Evolutionary conservation across 2,113 vertebrate species (phyloP).

Genomic region (Boulengeromyrus knoepffleri): DNA sequence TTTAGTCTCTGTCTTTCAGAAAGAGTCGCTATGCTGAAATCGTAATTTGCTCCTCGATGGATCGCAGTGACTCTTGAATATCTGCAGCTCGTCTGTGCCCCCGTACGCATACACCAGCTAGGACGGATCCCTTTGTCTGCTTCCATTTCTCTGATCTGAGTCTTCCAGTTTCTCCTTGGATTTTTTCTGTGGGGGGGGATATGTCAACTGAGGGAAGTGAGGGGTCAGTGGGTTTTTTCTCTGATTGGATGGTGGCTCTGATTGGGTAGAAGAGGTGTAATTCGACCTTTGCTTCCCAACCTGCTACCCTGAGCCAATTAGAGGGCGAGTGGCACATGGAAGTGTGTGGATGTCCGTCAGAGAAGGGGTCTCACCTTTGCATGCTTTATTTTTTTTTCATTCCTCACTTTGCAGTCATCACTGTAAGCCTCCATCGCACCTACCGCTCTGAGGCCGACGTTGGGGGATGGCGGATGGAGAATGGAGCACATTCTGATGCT

Average conservation of each 20-base stretch:
- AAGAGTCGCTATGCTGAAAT: neutral
- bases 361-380: neutral
- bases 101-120: neutral
- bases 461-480: neutral
- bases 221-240: neutral
- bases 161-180: neutral
- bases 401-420: neutral
- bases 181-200: neutral
- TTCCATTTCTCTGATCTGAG: neutral
- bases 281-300: neutral
- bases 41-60: neutral
- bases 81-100: neutral
- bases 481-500: neutral
- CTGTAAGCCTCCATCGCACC: neutral
- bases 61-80: neutral
- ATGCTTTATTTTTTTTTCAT: neutral
- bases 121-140: neutral
- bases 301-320: neutral
- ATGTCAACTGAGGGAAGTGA: neutral
- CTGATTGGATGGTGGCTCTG: neutral
- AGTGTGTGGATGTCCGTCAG: neutral
- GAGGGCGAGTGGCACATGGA: neutral
- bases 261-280: neutral
- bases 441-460: neutral
- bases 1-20: neutral